phyloP scores from a whole-genome alignment of 2,797 vertebrate genomes.

The Megaceryle alcyon region DNA sequence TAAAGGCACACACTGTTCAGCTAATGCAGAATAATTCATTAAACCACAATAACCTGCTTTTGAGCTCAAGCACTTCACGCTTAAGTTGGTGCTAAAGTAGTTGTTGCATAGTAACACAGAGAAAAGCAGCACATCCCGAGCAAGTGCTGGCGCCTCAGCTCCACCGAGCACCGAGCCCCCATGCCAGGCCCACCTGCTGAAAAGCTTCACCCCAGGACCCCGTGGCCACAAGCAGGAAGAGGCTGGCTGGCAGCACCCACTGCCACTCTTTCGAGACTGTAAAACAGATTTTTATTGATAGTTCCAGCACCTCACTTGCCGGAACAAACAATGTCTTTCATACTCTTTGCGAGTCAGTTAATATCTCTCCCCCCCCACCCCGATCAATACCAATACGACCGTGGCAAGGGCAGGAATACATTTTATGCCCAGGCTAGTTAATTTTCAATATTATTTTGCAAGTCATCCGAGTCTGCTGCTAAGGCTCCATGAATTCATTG shows the following conservation, averaged over 20 bases:
- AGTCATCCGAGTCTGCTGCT: neutral
- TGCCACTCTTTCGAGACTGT: neutral
- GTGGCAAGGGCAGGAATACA: neutral
- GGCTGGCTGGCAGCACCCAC: neutral
- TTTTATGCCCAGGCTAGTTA: slow-evolving; percentile 1
- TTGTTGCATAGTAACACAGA: fast-evolving
- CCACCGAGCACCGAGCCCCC: fast-evolving
- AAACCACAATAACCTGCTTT: neutral
- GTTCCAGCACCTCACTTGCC: neutral
- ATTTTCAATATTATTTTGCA: slow-evolving; percentile 9
- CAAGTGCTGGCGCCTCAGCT: fast-evolving
- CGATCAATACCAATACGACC: neutral
- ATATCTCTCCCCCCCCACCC: neutral
- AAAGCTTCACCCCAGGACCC: neutral
- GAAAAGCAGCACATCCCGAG: neutral
- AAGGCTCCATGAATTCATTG: neutral
- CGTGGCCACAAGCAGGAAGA: neutral
- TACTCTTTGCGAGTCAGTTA: neutral
- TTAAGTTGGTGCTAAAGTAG: neutral
- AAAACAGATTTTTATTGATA: neutral
- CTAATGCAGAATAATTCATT: neutral
- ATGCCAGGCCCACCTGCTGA: neutral
- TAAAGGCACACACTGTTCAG: neutral
- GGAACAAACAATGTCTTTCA: neutral
- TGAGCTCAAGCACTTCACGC: fast-evolving